Percentiles rank a stretch among this genome's conserved stretches.
Evolutionary conservation across 2,113 vertebrate genomes (phyloP).

Genomic region (Rhombomys opimus): DNA sequence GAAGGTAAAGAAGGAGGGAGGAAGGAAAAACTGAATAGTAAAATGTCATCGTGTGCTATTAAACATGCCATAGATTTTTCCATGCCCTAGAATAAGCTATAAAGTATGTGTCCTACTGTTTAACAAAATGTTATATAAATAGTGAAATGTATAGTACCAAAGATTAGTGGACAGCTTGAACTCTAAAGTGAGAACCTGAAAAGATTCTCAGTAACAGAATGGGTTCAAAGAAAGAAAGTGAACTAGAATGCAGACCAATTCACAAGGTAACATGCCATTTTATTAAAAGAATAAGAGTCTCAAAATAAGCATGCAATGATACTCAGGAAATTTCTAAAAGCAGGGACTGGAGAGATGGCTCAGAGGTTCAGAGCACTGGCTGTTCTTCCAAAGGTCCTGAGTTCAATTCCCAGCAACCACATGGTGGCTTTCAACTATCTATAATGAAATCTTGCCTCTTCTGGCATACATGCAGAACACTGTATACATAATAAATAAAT

Average conservation of each 20-base stretch:
- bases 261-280: slow-evolving; percentile 22
- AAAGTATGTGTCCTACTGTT: slow-evolving; percentile 31
- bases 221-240: slow-evolving; percentile 54
- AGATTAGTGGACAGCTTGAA: slow-evolving; percentile 50
- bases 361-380: no score
- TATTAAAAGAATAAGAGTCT: slow-evolving; percentile 57
- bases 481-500: no score
- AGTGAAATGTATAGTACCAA: slow-evolving; percentile 7
- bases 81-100: slow-evolving; percentile 16
- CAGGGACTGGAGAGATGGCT: no score
- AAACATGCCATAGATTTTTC: slow-evolving; percentile 3
- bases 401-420: no score
- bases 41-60: slow-evolving; percentile 53
- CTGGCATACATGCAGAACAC: no score
- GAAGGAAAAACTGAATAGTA: slow-evolving; percentile 17
- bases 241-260: slow-evolving; percentile 38
- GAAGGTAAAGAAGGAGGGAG: neutral
- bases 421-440: no score
- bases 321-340: slow-evolving; percentile 55
- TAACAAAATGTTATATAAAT: slow-evolving; percentile 35
- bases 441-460: no score
- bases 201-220: slow-evolving; percentile 48
- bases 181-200: slow-evolving; percentile 49
- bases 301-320: slow-evolving; percentile 46
- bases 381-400: no score